These are phyloP conservation scores for Sarcophaga bullata DNA, from an alignment of 1,140 invertebrate genomes.

Conservation along the genomic window DNA sequence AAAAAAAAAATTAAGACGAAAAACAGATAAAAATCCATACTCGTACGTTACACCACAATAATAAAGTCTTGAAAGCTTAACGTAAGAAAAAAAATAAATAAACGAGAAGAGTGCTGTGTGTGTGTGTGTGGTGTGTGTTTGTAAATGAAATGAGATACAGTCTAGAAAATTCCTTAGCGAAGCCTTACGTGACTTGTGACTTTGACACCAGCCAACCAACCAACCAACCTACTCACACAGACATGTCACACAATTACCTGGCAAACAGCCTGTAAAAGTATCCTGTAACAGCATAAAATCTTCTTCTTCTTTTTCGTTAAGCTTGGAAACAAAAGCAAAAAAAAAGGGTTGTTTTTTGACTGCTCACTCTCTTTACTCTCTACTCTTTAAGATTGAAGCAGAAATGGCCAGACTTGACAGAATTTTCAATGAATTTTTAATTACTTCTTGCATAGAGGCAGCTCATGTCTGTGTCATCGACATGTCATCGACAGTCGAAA, in stretches of 20 bases:
- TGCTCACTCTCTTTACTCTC: not conserved
- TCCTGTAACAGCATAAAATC: constrained; percentile 27
- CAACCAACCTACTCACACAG: constrained; percentile 6
- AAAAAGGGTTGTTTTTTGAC: constrained; percentile 12
- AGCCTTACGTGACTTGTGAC: constrained; percentile 38
- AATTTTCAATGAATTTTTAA: too few relatives aligned
- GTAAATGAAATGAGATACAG: not conserved
- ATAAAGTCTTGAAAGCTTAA: not conserved
- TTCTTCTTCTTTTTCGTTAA: not conserved
- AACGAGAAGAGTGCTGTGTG: too few relatives aligned
- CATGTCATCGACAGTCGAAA: too few relatives aligned
- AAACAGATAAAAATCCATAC: constrained; percentile 13
- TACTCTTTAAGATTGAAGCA: not conserved
- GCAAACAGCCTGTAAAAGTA: constrained; percentile 26
- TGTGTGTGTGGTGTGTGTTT: too few relatives aligned
- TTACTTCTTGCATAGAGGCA: too few relatives aligned
- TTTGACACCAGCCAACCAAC: constrained; percentile 7
- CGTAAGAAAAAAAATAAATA: not conserved
- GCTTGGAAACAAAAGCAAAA: not conserved
- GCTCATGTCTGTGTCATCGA: too few relatives aligned
- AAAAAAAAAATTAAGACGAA: not conserved
- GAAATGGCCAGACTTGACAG: not conserved
- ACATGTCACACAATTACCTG: constrained; percentile 3
- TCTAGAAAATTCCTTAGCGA: constrained; percentile 32
- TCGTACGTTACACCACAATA: constrained; percentile 24